These are phyloP conservation scores for Chroicocephalus ridibundus DNA, from an alignment of 2,113 vertebrate genomes.

Conservation along the genomic window DNA sequence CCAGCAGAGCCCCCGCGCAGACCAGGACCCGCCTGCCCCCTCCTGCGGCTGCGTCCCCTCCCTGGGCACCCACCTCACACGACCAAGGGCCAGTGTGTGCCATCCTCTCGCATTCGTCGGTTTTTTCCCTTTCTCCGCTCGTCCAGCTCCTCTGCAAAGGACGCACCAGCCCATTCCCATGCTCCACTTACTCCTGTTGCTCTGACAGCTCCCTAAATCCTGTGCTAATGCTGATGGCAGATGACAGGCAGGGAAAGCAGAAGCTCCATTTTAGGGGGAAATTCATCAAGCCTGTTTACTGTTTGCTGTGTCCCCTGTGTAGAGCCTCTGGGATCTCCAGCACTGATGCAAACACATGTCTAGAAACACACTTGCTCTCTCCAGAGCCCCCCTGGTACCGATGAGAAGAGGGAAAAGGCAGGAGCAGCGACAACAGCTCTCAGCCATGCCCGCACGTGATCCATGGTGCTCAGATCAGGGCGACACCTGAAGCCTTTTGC, in stretches of 20 bases:
- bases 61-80: fast-evolving
- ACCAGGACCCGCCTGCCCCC: background rate
- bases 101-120: background rate
- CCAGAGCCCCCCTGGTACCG: background rate
- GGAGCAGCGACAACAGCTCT: background rate
- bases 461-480: background rate
- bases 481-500: background rate
- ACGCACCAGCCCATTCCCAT: background rate
- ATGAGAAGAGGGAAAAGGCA: background rate
- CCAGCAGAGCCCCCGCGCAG: background rate
- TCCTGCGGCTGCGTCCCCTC: fast-evolving
- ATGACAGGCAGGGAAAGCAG: slow-evolving; percentile 44
- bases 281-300: slow-evolving; percentile 47
- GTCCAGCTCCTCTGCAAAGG: background rate
- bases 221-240: background rate
- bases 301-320: background rate
- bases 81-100: background rate
- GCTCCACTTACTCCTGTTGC: slow-evolving; percentile 17
- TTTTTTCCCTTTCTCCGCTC: background rate
- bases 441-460: background rate
- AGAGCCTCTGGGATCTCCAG: slow-evolving; percentile 13
- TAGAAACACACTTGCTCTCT: background rate
- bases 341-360: background rate
- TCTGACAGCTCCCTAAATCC: slow-evolving; percentile 31
- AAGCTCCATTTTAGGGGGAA: slow-evolving; percentile 41